Conservation (phyloP, 2,888 invertebrate genomes). For the Trilocha varians region DNA sequence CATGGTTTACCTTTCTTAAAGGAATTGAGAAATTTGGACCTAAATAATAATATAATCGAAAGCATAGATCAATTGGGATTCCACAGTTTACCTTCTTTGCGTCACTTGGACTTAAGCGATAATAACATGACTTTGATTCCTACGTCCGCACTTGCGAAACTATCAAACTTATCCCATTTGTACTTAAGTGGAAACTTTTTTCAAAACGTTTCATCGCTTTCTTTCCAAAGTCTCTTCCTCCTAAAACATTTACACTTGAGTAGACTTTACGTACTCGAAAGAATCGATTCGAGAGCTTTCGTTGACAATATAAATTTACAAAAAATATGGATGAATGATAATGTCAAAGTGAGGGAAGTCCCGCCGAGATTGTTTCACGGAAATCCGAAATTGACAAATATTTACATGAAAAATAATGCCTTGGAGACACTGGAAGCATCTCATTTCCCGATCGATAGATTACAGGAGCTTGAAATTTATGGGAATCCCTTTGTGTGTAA, state of each 20-base stretch:
- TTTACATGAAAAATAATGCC: slow-evolving; percentile 84
- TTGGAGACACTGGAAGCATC: slow-evolving; percentile 83
- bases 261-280: slow-evolving; percentile 77
- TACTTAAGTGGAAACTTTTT: slow-evolving; percentile 87
- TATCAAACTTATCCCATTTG: slow-evolving; percentile 83
- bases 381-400: slow-evolving; percentile 82
- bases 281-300: slow-evolving; percentile 85
- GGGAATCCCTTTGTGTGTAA: slow-evolving; percentile 91
- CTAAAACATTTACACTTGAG: slow-evolving; percentile 82
- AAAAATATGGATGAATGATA: slow-evolving; percentile 83
- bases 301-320: slow-evolving; percentile 89
- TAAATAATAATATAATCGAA: slow-evolving; percentile 84
- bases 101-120: slow-evolving; percentile 83
- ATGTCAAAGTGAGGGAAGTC: slow-evolving; percentile 79
- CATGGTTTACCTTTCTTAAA: slow-evolving; percentile 82
- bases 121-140: slow-evolving; percentile 87
- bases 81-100: slow-evolving; percentile 81
- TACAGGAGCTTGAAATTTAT: slow-evolving; percentile 81
- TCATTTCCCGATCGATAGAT: slow-evolving; percentile 86
- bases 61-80: slow-evolving; percentile 81
- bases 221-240: slow-evolving; percentile 88
- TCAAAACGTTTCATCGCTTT: slow-evolving; percentile 79
- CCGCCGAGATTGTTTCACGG: slow-evolving; percentile 89
- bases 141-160: slow-evolving; percentile 81
- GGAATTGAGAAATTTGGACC: slow-evolving; percentile 78